Percentiles rank a stretch among this genome's conserved stretches.
Evolutionary conservation across 92 coral and sea anemone species (phyloP).

Genomic region (Parazoanthus darwini): DNA sequence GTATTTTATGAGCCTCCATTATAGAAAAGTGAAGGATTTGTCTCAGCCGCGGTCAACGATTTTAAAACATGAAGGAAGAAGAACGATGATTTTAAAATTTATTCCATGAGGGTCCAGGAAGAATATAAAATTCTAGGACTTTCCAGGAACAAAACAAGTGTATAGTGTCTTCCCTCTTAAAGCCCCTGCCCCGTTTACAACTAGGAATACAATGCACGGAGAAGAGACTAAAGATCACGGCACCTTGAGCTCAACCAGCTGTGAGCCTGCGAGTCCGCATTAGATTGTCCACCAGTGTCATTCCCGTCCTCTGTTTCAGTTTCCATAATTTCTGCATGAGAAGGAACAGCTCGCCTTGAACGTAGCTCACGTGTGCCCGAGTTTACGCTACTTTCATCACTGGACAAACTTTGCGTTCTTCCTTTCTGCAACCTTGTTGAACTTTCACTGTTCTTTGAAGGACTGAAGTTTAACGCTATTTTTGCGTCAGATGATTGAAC

Average conservation of each 20-base stretch:
- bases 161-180: too few relatives aligned
- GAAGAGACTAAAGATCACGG: background rate
- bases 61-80: too few relatives aligned
- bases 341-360: background rate
- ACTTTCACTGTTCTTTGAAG: background rate
- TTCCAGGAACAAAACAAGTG: too few relatives aligned
- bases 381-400: constrained; percentile 14
- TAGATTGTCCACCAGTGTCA: background rate
- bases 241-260: background rate
- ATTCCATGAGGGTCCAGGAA: too few relatives aligned
- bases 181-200: background rate
- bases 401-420: background rate
- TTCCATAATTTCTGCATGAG: background rate
- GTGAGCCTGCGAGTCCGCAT: background rate
- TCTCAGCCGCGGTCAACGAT: too few relatives aligned
- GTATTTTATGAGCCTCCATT: too few relatives aligned
- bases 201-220: background rate
- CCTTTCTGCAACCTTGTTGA: background rate
- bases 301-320: background rate
- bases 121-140: too few relatives aligned
- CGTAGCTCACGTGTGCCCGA: constrained; percentile 29
- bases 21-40: too few relatives aligned
- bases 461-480: background rate
- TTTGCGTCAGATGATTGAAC: background rate
- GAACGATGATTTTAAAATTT: too few relatives aligned